A percentile compares a stretch with the other conserved stretches of the same genome.
Conservation (phyloP, 2,888 invertebrate species). For the Ophraella communa region DNA sequence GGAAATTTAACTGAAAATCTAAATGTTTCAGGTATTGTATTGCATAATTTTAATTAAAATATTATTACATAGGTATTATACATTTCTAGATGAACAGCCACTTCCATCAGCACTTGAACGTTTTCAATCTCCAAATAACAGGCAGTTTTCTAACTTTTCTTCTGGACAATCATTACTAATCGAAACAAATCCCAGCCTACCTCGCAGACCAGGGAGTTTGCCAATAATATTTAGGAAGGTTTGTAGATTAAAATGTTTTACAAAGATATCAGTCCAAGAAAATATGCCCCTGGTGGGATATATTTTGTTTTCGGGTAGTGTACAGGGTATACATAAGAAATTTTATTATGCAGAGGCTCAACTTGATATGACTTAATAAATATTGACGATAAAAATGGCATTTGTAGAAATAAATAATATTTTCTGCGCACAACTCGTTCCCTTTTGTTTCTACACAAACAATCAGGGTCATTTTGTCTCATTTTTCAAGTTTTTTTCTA, state of each 20-base stretch:
- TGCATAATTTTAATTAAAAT: neutral
- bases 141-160: conserved; percentile 60
- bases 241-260: conserved; percentile 31
- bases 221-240: conserved; percentile 90
- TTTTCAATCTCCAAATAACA: conserved; percentile 69
- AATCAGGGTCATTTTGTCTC: too few relatives aligned
- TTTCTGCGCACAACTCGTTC: too few relatives aligned
- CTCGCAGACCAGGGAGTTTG: conserved; percentile 69
- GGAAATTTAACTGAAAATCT: conserved; percentile 5
- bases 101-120: conserved; percentile 67
- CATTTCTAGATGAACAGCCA: conserved; percentile 59
- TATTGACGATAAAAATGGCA: too few relatives aligned
- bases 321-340: too few relatives aligned
- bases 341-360: too few relatives aligned
- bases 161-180: conserved; percentile 54
- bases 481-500: too few relatives aligned
- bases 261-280: too few relatives aligned
- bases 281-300: too few relatives aligned
- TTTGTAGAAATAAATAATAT: too few relatives aligned
- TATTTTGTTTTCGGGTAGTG: too few relatives aligned
- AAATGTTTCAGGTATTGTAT: conserved; percentile 1
- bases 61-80: conserved; percentile 7
- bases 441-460: too few relatives aligned
- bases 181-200: conserved; percentile 43
- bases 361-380: too few relatives aligned